Conservation (phyloP, 2,113 vertebrate species). For the Cyphotilapia sp. region DNA sequence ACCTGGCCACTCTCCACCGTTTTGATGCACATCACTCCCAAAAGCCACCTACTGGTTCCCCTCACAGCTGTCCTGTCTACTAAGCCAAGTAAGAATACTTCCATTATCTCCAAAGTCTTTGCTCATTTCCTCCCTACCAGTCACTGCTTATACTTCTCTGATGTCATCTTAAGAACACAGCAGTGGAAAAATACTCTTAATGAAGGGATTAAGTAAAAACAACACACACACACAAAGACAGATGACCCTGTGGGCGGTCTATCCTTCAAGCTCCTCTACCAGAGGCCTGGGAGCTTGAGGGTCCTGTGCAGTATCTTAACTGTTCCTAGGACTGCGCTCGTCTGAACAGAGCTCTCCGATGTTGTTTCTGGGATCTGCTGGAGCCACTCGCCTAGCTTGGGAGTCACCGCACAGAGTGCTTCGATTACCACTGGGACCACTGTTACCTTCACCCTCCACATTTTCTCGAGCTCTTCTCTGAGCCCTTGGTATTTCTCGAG, state of each 20-base stretch:
- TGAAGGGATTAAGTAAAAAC: not conserved
- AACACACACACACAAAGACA: not conserved
- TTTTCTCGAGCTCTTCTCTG: accelerated
- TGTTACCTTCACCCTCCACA: accelerated
- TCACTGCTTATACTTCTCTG: not conserved
- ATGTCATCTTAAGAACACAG: not conserved
- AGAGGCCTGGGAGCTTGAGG: not conserved
- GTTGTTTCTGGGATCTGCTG: accelerated
- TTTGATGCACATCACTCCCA: not conserved
- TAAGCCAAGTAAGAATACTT: not conserved
- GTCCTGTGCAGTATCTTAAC: accelerated
- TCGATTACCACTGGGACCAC: not conserved
- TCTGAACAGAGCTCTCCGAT: accelerated
- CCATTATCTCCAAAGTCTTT: not conserved
- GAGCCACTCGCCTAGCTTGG: not conserved
- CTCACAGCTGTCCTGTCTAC: not conserved
- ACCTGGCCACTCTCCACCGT: not conserved
- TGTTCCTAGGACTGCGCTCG: not conserved
- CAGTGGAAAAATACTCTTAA: not conserved
- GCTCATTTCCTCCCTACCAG: not conserved
- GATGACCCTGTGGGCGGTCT: not conserved
- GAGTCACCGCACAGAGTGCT: accelerated
- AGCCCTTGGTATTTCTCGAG: not conserved
- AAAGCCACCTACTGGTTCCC: not conserved
- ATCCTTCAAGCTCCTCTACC: not conserved